A percentile compares a stretch with the other conserved stretches of the same genome.
phyloP scores from a whole-genome alignment of 2,113 vertebrate species.

The Parus major region DNA sequence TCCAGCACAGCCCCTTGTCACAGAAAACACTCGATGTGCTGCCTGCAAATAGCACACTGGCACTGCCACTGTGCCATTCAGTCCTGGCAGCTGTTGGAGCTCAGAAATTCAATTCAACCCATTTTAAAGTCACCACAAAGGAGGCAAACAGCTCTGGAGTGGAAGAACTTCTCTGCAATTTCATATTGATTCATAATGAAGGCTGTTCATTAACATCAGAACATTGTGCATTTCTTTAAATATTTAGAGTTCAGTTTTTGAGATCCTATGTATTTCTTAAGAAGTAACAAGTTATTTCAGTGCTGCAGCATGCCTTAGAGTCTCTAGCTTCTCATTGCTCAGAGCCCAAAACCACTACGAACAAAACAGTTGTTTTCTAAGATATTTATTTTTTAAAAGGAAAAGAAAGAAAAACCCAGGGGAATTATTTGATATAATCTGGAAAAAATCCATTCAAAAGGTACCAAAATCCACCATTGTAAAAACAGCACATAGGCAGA shows the following conservation, averaged over 20 bases:
- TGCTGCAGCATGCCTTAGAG: not conserved
- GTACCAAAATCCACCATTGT: not conserved
- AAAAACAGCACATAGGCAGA: not conserved
- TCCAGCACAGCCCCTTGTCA: not conserved
- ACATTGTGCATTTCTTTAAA: not conserved
- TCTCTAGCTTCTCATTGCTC: not conserved
- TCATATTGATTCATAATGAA: not conserved
- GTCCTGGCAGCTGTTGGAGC: not conserved
- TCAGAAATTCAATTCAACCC: not conserved
- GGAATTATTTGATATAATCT: not conserved
- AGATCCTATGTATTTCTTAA: not conserved
- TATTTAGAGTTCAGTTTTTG: not conserved
- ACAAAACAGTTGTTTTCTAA: not conserved
- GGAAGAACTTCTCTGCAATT: not conserved
- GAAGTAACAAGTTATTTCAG: not conserved
- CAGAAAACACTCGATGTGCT: not conserved
- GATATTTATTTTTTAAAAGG: not conserved
- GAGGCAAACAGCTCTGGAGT: not conserved
- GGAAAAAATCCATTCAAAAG: not conserved
- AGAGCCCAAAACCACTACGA: not conserved
- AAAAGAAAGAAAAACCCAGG: accelerated
- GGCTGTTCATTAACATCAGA: not conserved
- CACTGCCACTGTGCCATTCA: not conserved
- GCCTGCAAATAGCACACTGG: not conserved
- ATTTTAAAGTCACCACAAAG: not conserved